Conservation (phyloP, 2,113 vertebrate genomes). For the Erythrocercus mccallii region DNA sequence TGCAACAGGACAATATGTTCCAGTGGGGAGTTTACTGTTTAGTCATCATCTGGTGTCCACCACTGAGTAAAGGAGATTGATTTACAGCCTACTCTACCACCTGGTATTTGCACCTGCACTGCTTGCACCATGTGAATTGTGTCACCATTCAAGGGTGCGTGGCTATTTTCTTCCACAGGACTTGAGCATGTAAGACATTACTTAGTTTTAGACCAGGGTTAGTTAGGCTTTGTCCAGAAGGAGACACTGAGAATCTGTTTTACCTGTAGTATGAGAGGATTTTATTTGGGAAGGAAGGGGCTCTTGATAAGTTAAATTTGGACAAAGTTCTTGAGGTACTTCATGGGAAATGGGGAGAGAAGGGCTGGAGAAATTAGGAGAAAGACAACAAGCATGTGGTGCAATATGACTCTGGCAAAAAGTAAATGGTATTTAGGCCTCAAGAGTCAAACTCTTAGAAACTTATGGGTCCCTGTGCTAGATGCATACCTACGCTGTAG, state of each 20-base stretch:
- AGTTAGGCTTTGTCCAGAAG: not conserved
- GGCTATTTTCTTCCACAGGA: not conserved
- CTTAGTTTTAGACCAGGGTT: not conserved
- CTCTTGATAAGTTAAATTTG: not conserved
- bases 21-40: not conserved
- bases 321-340: not conserved
- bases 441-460: not conserved
- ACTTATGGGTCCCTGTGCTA: not conserved
- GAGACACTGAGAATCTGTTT: not conserved
- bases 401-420: not conserved
- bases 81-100: not conserved
- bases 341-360: not conserved
- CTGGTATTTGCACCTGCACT: not conserved
- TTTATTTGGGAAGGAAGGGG: not conserved
- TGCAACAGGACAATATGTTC: not conserved
- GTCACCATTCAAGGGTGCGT: fast-evolving
- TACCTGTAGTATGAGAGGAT: not conserved
- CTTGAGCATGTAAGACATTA: not conserved
- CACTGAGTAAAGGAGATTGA: not conserved
- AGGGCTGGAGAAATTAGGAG: not conserved
- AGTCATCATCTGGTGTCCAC: not conserved
- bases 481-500: not conserved
- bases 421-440: not conserved
- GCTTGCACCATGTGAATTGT: not conserved
- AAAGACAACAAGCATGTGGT: not conserved